Conservation (phyloP, 2,113 vertebrate genomes). For the Tachysurus fulvidraco region DNA sequence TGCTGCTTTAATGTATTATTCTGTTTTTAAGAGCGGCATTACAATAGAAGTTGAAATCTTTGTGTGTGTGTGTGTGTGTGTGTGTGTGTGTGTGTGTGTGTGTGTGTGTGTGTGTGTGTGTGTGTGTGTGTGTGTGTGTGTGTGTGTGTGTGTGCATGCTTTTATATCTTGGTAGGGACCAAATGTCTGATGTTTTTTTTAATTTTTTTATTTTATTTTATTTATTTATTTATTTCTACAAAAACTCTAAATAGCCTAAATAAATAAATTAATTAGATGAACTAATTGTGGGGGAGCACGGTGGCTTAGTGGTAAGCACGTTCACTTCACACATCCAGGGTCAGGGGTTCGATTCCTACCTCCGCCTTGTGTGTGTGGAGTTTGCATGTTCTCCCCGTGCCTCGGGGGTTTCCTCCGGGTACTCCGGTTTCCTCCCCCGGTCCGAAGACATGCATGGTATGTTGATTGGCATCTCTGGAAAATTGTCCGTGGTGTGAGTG, state of each 20-base stretch:
- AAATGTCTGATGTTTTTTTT: neutral
- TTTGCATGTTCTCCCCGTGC: too few species aligned
- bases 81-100: conserved; percentile 46
- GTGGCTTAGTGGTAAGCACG: too few species aligned
- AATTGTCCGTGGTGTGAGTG: too few species aligned
- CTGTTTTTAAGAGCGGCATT: conserved; percentile 66
- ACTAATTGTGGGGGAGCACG: neutral
- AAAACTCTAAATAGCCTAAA: neutral
- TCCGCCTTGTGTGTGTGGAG: too few species aligned
- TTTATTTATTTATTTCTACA: too few species aligned
- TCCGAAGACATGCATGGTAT: too few species aligned
- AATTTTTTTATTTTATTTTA: neutral
- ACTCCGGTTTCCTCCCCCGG: too few species aligned
- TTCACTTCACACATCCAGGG: too few species aligned
- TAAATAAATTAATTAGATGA: neutral
- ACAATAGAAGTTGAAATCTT: conserved; percentile 52
- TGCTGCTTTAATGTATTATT: conserved; percentile 72
- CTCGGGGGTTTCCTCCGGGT: too few species aligned
- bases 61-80: conserved; percentile 54
- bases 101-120: conserved; percentile 10
- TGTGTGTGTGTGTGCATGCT: conserved; percentile 14
- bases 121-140: conserved; percentile 26
- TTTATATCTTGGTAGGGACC: neutral
- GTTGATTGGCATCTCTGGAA: too few species aligned
- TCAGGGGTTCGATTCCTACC: too few species aligned